phyloP scores from a whole-genome alignment of 30 jellyfish, hydroid and myxozoan species.

The Phacellophora camtschatica region DNA sequence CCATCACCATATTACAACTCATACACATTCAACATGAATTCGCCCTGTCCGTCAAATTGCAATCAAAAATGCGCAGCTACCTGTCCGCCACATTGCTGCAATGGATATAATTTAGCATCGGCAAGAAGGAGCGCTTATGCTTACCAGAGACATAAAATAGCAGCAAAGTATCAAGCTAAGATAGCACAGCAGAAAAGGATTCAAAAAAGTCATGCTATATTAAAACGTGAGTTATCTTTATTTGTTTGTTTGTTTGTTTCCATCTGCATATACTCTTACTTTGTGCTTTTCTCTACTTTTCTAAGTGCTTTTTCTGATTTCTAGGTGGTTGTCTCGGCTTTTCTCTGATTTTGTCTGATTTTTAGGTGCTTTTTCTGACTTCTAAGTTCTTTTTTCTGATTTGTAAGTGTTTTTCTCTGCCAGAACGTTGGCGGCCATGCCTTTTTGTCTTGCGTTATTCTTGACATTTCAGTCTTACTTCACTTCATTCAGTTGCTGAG shows the following conservation, averaged over 20 bases:
- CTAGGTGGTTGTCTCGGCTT: too few relatives aligned
- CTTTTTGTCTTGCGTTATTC: too few relatives aligned
- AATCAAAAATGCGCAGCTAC: slow-evolving; percentile 8
- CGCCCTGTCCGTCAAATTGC: slow-evolving; percentile 60
- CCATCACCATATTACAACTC: slow-evolving; percentile 58
- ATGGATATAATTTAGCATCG: slow-evolving; percentile 5
- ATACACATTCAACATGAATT: slow-evolving; percentile 32
- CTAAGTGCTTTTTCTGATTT: too few relatives aligned
- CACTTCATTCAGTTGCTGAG: too few relatives aligned
- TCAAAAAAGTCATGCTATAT: slow-evolving; percentile 37
- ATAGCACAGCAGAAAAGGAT: background rate
- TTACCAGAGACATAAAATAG: slow-evolving; percentile 57
- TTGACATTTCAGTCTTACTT: too few relatives aligned
- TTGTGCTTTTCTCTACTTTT: too few relatives aligned
- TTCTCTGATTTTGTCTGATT: too few relatives aligned
- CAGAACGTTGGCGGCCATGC: too few relatives aligned
- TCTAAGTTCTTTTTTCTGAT: too few relatives aligned
- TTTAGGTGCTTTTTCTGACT: too few relatives aligned
- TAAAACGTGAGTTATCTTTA: slow-evolving; percentile 45
- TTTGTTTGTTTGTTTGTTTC: background rate
- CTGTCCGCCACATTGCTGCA: slow-evolving; percentile 75
- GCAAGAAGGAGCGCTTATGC: slow-evolving; percentile 3
- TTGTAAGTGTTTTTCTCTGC: too few relatives aligned
- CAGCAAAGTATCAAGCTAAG: slow-evolving; percentile 21
- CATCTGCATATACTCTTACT: too few relatives aligned